Conservation (phyloP, 2,888 invertebrate species). For the Drosophila stalkeri region DNA sequence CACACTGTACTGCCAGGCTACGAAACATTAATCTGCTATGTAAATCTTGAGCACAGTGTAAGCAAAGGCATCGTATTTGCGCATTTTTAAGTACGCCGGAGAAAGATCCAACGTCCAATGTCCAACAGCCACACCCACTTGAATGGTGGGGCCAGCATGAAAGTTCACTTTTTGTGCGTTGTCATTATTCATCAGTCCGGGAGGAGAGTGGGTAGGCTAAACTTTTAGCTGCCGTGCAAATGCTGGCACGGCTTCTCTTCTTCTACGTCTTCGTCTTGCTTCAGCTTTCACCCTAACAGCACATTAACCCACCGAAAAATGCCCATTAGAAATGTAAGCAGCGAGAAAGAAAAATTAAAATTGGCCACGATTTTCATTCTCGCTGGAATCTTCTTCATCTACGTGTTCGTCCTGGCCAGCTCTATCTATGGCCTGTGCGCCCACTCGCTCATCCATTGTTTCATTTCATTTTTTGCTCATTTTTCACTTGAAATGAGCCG, state of each 20-base stretch:
- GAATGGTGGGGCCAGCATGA: constrained; percentile 43
- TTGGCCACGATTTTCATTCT: constrained; percentile 84
- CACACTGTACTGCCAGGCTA: constrained; percentile 1
- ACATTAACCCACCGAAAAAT: constrained; percentile 79
- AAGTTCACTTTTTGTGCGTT: constrained; percentile 72
- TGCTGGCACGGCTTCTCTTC: constrained; percentile 27
- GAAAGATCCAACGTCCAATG: constrained; percentile 28
- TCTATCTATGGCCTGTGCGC: constrained; percentile 2
- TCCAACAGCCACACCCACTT: constrained; percentile 26
- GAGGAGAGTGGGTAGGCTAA: constrained; percentile 1
- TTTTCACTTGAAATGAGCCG: constrained; percentile 79
- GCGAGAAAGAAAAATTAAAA: constrained; percentile 82
- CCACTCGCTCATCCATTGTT: constrained; percentile 77
- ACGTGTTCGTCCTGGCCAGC: constrained; percentile 27
- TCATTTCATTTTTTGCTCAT: constrained; percentile 81
- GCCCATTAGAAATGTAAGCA: constrained; percentile 76
- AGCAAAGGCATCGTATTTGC: constrained; percentile 66
- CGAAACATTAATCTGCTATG: constrained; percentile 71
- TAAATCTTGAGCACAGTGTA: constrained; percentile 63
- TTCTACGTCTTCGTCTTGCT: constrained; percentile 5
- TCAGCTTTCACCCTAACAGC: constrained; percentile 77
- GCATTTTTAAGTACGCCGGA: constrained; percentile 64
- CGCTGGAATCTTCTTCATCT: constrained; percentile 39
- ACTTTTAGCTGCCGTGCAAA: constrained; percentile 53
- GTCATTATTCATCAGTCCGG: constrained; percentile 81